Conservation (phyloP, 2,797 vertebrate species). For the Pseudotriccus pelzelni region DNA sequence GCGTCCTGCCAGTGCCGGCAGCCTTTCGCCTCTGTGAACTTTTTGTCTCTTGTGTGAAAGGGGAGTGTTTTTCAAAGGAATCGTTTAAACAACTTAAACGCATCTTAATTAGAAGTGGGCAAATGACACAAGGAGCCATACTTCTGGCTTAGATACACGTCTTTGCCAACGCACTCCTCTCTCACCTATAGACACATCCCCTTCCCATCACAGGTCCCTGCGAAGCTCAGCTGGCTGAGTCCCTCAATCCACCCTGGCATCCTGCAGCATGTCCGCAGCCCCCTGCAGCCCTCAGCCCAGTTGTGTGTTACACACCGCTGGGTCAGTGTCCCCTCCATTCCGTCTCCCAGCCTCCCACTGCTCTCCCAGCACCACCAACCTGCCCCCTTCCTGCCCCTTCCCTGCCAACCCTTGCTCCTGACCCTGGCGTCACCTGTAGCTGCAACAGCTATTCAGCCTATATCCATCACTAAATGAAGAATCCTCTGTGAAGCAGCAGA, state of each 20-base stretch:
- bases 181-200: accelerated
- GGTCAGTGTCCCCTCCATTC: neutral
- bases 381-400: neutral
- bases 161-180: neutral
- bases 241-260: neutral
- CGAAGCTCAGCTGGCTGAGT: neutral
- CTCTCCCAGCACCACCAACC: neutral
- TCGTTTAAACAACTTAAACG: neutral
- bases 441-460: constrained; percentile 31
- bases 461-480: constrained; percentile 45
- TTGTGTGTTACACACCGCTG: accelerated
- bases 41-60: constrained; percentile 53
- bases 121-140: neutral
- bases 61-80: constrained; percentile 1
- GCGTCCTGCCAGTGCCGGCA: constrained; percentile 13
- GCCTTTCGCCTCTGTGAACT: constrained; percentile 46
- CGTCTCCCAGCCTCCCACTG: neutral
- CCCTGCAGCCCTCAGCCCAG: neutral
- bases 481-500: constrained; percentile 5
- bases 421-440: constrained; percentile 31
- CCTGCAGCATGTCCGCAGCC: neutral
- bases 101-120: constrained; percentile 31
- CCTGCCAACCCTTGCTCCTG: neutral
- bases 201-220: neutral
- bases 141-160: neutral